Evolutionary conservation across 1,140 invertebrate species (phyloP), one percentile per base, ranked within the genome.

Genomic region (Luehdorfia chinensis): DNA sequence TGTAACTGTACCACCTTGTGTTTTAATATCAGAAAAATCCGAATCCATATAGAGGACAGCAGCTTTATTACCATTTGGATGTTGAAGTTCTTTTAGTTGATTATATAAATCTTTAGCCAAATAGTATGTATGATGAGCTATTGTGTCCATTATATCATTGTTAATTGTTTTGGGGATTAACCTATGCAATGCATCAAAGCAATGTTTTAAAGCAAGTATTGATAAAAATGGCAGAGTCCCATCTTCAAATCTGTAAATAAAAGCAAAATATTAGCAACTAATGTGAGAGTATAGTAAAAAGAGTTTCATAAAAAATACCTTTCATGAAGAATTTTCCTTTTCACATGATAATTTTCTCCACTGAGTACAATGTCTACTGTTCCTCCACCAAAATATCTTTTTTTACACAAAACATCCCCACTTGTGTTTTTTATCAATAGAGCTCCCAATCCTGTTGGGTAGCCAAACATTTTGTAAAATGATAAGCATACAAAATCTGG

Each of bases 381-480:
- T 1, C 97, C 97, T 19, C 97, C 97, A 13, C 97, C 97, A 88
- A 95, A 98, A 76, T 96, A 98, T 30, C 80, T 87, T 87, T 93
- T 95, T 7, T 90, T 81, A 47, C 45, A 73, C 32, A 98, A 84
- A 12, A 91, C 71, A 63, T 89, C 16, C 1, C 87, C 85, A 59
- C 91, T 92, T 1, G 81, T 76, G 66, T 94, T 94, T 60, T 89
- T 91, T 0, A 98, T 92, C 33, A 99, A 65, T 1, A 99, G 76
- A 23, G 95, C 96, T 16, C 97, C 97, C 57, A 95, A 78, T n/a
- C 94, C 97, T 47, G 97, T 98, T 3, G 98, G 97, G 87, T 94
- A 98, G 0, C 98, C 98, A 89, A 99, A 98, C 66, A 99, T 96
- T 90, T 99, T 99, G 86, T 99, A 99, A 88, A 99, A 99, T 1